phyloP scores from a whole-genome alignment of 2,888 invertebrate genomes.

The Phanerotoma sp. region DNA sequence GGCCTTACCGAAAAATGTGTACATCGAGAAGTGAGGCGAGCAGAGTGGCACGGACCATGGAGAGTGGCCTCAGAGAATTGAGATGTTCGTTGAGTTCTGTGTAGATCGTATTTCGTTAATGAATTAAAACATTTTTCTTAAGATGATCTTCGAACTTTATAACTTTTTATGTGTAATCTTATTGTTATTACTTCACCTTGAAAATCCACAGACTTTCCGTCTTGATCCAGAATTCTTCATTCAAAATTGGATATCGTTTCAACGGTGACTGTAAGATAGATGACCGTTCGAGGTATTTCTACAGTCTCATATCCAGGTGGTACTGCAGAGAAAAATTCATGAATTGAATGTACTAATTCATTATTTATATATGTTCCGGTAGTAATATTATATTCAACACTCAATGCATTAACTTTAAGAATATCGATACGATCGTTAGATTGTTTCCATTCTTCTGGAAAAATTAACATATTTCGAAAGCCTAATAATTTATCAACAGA shows the following conservation, averaged over 20 bases:
- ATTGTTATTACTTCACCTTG: no score
- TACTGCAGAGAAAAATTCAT: no score
- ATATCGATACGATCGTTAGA: not conserved
- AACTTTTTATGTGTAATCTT: no score
- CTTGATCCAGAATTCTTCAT: slow-evolving; percentile 7
- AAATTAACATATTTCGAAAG: not conserved
- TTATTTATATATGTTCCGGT: not conserved
- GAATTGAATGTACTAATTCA: not conserved
- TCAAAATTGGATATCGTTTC: not conserved
- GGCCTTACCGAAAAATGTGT: no score
- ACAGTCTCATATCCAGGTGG: not conserved
- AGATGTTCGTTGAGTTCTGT: no score
- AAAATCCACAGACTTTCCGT: not conserved
- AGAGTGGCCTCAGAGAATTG: no score
- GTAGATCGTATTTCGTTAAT: no score
- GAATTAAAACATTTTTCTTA: no score
- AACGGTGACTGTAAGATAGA: not conserved
- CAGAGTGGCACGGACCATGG: no score
- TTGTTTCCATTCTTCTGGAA: not conserved
- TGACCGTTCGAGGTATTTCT: not conserved
- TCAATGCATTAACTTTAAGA: not conserved
- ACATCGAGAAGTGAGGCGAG: no score
- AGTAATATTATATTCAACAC: not conserved
- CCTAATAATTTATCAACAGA: not conserved
- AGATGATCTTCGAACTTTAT: no score